Percentiles rank a stretch among this genome's conserved stretches.
phyloP scores from a whole-genome alignment of 2,888 invertebrate species.

The Andrena trimmerana region DNA sequence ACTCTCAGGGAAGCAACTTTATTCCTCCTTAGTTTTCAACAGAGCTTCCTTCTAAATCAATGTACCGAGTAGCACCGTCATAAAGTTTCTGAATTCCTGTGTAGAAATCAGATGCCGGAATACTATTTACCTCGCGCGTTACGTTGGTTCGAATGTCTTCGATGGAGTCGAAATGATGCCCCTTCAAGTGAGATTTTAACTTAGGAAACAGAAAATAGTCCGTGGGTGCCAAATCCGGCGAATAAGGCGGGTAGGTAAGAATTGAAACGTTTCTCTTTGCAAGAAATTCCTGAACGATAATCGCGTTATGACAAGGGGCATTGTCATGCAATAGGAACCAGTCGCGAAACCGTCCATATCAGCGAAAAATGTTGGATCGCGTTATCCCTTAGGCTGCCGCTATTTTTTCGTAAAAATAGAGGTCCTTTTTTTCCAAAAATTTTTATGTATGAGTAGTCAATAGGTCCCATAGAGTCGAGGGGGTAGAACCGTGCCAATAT shows the following conservation, averaged over 20 bases:
- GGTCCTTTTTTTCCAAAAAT: no score
- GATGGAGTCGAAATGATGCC: neutral
- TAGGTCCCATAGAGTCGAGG: no score
- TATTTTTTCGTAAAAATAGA: no score
- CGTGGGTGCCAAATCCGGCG: neutral
- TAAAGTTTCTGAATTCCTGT: neutral
- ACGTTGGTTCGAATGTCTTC: neutral
- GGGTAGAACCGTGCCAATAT: no score
- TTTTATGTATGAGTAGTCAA: no score
- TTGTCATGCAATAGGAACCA: neutral
- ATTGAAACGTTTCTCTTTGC: neutral
- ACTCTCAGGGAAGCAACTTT: neutral
- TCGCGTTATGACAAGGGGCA: neutral
- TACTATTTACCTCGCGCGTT: neutral
- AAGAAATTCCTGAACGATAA: neutral
- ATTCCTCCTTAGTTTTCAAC: conserved; percentile 1
- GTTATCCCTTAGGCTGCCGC: no score
- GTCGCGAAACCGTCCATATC: no score
- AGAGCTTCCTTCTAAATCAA: neutral
- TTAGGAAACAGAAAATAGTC: neutral
- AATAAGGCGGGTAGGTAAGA: neutral
- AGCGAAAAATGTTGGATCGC: no score
- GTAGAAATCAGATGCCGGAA: neutral
- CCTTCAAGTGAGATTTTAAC: neutral
- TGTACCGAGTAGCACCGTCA: no score